A percentile compares a stretch with the other conserved stretches of the same genome.
Evolutionary conservation across 2,113 vertebrate genomes (phyloP).

Genomic region (Otis tarda): DNA sequence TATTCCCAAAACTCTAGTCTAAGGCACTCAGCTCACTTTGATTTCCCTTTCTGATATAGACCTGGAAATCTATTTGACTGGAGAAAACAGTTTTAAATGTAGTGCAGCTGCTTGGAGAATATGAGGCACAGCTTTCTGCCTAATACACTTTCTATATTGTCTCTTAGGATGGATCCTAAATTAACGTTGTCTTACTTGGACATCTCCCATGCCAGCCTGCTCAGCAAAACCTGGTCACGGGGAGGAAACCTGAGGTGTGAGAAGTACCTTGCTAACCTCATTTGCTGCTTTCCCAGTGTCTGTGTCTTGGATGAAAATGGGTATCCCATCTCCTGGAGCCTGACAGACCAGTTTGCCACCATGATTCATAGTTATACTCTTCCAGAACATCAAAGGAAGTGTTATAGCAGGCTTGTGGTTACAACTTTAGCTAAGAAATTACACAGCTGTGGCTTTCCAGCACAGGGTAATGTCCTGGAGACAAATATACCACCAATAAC

Average conservation of each 20-base stretch:
- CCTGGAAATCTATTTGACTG: neutral
- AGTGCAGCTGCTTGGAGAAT: neutral
- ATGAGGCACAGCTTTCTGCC: neutral
- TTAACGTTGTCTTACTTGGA: conserved; percentile 52
- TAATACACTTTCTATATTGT: neutral
- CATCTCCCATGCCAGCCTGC: conserved; percentile 45
- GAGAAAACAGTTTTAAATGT: neutral
- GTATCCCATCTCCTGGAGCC: conserved; percentile 56
- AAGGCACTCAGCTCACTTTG: neutral
- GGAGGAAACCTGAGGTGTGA: conserved; percentile 48
- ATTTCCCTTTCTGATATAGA: neutral
- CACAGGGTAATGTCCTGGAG: conserved; percentile 56
- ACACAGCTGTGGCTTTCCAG: conserved; percentile 49
- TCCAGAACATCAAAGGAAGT: conserved; percentile 50
- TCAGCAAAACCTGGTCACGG: conserved; percentile 53
- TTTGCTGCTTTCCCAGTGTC: conserved; percentile 68
- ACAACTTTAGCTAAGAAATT: conserved; percentile 41
- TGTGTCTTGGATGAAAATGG: conserved; percentile 64
- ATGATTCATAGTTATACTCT: conserved; percentile 66
- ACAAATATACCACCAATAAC: neutral
- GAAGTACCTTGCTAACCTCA: conserved; percentile 46
- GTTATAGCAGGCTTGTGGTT: conserved; percentile 46
- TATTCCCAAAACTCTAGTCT: neutral
- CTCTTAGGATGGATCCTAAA: neutral
- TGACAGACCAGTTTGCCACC: conserved; percentile 71